Evolutionary conservation across 1,140 invertebrate species (phyloP), one percentile per base, ranked within the genome.

Genomic region (Drosophila pectinifera): DNA sequence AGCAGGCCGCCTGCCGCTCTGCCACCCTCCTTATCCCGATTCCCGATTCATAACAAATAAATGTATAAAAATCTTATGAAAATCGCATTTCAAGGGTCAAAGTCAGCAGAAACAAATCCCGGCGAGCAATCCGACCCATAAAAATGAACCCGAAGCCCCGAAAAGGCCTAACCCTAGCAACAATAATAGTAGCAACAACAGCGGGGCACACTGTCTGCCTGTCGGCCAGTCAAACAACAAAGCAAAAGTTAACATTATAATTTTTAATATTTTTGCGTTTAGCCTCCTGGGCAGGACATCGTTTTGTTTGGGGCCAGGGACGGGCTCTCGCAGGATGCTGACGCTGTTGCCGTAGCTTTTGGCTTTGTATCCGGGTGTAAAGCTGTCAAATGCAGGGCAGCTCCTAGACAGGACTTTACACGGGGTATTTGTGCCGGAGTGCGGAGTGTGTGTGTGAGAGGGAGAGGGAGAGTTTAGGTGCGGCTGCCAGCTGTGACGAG

Each of bases 241-340:
- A 89, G 79, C 80, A 88, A 88, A 89, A 89, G 81, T 84, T 89
- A 88, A 88, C 84, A 88, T 88, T 83, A 89, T 88, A 89, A 88
- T 89, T 88, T 88, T 88, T 89, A 84, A 89, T 89, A 89, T 89
- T 88, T 88, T 84, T 80, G 80, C 83, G 83, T 83, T 64, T 55
- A 81, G 82, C 70, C 65, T 78, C 48, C 62, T 73, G 73, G 61
- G 80, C 42, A 63, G 45, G 34, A 49, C 56, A 34, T 39, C 43
- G 42, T 78, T 48, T 49, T 63, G n/a, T 38, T 54, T 34, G 38
- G 41, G 26, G 26, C 0, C 26, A 7, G 26, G 26, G 26, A 22
- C 22, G 22, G 22, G 13, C n/a, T n/a, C n/a, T n/a, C n/a, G n/a
- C n/a, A n/a, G n/a, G n/a, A n/a, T n/a, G 24, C 49, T 41, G 36